These are phyloP conservation scores for Pteromalus puparum DNA, from an alignment of 1,140 invertebrate genomes.

Conservation along the genomic window DNA sequence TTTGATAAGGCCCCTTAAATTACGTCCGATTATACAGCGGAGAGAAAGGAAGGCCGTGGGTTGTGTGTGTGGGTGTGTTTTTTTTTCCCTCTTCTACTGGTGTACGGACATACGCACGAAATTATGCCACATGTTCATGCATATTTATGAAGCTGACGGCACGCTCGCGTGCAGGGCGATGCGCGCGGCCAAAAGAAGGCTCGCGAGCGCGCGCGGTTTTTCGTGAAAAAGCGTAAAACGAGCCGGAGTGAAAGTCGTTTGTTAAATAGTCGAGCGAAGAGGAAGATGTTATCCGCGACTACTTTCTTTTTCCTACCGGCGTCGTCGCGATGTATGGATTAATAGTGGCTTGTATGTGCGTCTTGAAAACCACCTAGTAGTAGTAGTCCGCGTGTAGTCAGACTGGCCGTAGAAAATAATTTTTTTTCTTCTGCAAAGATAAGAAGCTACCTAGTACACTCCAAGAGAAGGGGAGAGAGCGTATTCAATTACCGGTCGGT, in stretches of 20 bases:
- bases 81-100: neutral
- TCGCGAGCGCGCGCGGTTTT: neutral
- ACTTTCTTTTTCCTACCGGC: neutral
- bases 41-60: neutral
- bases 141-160: slow-evolving; percentile 40
- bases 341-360: neutral
- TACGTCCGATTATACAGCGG: slow-evolving; percentile 39
- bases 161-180: slow-evolving; percentile 26
- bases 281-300: slow-evolving; percentile 18
- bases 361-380: neutral
- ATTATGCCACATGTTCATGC: slow-evolving; percentile 51
- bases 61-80: neutral
- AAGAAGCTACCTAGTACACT: neutral
- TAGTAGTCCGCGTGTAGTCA: neutral
- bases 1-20: slow-evolving; percentile 44
- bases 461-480: neutral
- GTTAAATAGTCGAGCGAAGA: slow-evolving; percentile 38
- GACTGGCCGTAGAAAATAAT: neutral
- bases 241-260: slow-evolving; percentile 36
- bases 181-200: too few species aligned
- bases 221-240: slow-evolving; percentile 36
- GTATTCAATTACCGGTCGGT: slow-evolving; percentile 8
- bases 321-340: neutral
- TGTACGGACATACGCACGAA: slow-evolving; percentile 39
- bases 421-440: neutral